Conservation (phyloP, 1,140 invertebrate genomes). For the Protaetia brevitarsis region DNA sequence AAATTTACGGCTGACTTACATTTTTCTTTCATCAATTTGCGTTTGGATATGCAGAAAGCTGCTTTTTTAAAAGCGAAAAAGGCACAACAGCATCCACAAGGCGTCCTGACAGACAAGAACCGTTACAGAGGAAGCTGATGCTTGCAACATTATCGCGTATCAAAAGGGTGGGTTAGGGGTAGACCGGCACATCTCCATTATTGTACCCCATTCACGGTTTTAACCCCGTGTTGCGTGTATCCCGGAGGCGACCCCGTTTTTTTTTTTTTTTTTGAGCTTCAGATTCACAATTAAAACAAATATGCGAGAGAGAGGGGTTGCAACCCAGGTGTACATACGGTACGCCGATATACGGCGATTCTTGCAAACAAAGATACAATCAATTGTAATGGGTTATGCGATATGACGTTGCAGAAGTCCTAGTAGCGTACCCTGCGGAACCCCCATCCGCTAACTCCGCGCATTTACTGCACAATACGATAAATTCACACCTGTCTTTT, state of each 20-base stretch:
- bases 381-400: not conserved
- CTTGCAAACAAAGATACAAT: not conserved
- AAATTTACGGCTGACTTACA: too few species aligned
- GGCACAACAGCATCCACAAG: too few species aligned
- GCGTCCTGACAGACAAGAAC: too few species aligned
- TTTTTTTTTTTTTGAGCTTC: conserved; percentile 3
- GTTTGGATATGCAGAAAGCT: too few species aligned
- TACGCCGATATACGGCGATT: not conserved
- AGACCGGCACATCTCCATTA: conserved; percentile 8
- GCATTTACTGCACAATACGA: not conserved
- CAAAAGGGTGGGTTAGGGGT: conserved; percentile 10
- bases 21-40: too few species aligned
- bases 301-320: conserved; percentile 15
- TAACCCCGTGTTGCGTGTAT: too few species aligned
- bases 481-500: not conserved
- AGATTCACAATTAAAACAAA: conserved; percentile 4
- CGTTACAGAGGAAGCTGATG: not conserved
- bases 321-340: not conserved
- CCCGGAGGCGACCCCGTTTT: conserved; percentile 15
- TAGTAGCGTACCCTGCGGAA: too few species aligned
- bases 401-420: conserved; percentile 4
- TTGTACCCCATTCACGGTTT: conserved; percentile 2
- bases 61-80: too few species aligned
- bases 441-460: too few species aligned
- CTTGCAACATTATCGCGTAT: conserved; percentile 15